phyloP scores from a whole-genome alignment of 2,113 vertebrate genomes.

The Cyanoliseus patagonus region DNA sequence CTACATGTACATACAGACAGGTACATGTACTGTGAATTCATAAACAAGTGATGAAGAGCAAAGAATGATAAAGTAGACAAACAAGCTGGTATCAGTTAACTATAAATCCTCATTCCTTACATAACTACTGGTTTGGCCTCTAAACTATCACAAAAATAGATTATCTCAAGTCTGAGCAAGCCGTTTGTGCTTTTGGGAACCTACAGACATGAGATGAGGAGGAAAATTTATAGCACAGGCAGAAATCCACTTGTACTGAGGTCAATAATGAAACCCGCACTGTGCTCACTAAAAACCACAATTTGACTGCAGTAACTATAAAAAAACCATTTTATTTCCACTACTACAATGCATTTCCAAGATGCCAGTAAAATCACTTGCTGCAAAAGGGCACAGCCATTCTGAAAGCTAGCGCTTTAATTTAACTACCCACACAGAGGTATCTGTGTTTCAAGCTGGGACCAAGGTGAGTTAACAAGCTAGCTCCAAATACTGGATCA shows the following conservation, averaged over 20 bases:
- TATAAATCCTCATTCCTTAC: background rate
- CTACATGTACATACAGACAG: background rate
- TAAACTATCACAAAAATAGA: background rate
- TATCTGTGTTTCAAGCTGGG: background rate
- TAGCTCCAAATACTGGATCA: fast-evolving
- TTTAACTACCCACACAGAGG: background rate
- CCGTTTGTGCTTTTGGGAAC: background rate
- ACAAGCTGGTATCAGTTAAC: background rate
- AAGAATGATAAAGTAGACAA: background rate
- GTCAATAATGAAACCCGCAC: background rate
- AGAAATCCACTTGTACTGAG: background rate
- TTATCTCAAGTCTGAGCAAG: background rate
- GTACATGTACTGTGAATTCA: background rate
- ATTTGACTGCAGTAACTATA: background rate
- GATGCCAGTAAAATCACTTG: background rate
- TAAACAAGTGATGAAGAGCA: background rate
- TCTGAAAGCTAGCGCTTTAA: background rate
- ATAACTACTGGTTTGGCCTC: background rate
- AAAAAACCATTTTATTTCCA: background rate
- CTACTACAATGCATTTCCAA: background rate
- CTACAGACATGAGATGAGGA: background rate
- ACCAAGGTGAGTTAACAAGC: background rate
- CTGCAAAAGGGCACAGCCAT: background rate
- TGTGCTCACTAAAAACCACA: background rate
- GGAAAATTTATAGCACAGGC: background rate